Base-by-base conservation (phyloP, 2,797 vertebrate genomes). In the Semotilus atromaculatus region DNA sequence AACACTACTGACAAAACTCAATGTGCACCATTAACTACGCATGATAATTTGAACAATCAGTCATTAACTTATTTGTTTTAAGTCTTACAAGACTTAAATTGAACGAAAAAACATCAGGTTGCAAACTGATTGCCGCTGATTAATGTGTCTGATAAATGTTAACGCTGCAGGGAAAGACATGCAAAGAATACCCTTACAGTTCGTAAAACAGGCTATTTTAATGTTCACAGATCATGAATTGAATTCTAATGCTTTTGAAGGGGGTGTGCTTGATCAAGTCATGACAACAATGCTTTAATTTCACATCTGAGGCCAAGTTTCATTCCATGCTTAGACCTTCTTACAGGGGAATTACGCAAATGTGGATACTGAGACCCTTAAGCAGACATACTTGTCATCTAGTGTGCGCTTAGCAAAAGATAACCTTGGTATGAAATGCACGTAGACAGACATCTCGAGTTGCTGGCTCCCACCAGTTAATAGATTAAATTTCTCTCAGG, bases 341-440 rank as follows among this genome's bases (percentile, higher is more conserved):
- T 78, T 64, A 79, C 51, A 26, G 66, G 55, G 71, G 71, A 43
- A 51, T 34, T n/a, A 68, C 18, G 19, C 48, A 77, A 77, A 79
- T 64, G 80, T 81, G 75, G 76, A 86, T 77, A 86, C 51, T 36
- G 83, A 71, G 31, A 58, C 58, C 74, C 58, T 75, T 51, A 77
- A 71, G 70, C 81, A 38, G 53, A 34, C 86, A 53, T 80, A 70
- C 73, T 77, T 72, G 79, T 73, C 86, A 80, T 84, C 71, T 74
- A 72, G 64, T 64, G 64, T 64, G 73, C 36, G 34, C 83, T 85
- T 83, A 88, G 84, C 67, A 66, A 75, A 86, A 60, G 82, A 90
- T 86, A 88, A 88, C 82, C 83, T 74, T 67, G 62, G 82, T 58
- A 87, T 73, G 87, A 81, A 31, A 72, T 51, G 72, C 76, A 83